Evolutionary conservation across 2,797 vertebrate genomes (phyloP).

Genomic region (Bovichtus diacanthus): DNA sequence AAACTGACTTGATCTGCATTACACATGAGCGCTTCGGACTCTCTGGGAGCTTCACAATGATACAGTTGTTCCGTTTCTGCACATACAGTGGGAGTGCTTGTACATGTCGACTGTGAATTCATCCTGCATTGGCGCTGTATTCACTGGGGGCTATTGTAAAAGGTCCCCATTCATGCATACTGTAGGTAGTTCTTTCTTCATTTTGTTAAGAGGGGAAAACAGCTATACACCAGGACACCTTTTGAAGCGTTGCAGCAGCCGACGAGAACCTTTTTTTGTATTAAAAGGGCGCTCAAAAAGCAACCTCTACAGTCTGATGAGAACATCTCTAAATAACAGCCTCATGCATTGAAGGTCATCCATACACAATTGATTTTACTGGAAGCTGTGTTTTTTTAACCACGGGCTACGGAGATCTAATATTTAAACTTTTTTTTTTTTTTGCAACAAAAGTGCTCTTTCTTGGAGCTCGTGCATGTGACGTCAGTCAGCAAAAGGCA

Average conservation of each 20-base stretch:
- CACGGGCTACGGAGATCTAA: neutral
- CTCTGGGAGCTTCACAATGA: constrained; percentile 39
- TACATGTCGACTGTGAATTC: constrained; percentile 11
- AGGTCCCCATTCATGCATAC: constrained; percentile 18
- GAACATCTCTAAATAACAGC: neutral
- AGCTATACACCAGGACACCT: neutral
- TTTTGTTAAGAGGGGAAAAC: neutral
- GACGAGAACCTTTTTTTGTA: neutral
- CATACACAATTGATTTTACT: neutral
- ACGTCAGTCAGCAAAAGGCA: neutral
- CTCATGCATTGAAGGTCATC: neutral
- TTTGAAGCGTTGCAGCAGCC: neutral
- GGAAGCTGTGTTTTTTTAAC: neutral
- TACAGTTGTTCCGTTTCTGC: constrained; percentile 48
- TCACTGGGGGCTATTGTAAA: constrained; percentile 18
- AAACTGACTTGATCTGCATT: constrained; percentile 53
- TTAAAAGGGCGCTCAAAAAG: neutral
- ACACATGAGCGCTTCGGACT: constrained; percentile 47
- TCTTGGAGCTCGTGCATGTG: neutral
- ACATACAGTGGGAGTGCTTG: constrained; percentile 40
- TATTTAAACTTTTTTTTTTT: neutral
- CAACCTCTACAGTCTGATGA: neutral
- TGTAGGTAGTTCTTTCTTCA: neutral
- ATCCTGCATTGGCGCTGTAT: neutral
- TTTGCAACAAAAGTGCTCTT: neutral